phyloP scores from a whole-genome alignment of 2,113 vertebrate genomes.

The Oncorhynchus clarkii region DNA sequence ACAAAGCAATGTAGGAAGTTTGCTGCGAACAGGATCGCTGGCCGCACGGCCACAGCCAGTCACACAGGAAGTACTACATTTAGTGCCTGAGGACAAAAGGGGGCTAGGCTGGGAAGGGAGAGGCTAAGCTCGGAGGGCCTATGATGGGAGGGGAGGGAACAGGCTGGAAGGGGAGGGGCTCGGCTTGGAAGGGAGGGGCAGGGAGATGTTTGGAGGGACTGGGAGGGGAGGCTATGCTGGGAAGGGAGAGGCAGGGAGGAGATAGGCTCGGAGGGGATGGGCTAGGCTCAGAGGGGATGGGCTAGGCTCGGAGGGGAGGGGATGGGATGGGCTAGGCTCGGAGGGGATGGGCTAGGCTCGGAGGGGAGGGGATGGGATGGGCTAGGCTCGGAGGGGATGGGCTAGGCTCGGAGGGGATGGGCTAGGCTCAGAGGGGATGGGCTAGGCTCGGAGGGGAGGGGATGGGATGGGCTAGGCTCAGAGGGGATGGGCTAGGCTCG shows the following conservation, averaged over 20 bases:
- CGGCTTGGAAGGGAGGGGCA: rapidly evolving
- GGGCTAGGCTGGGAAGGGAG: background rate
- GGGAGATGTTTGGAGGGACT: no score
- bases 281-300: rapidly evolving
- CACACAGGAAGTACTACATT: constrained; percentile 68
- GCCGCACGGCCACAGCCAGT: constrained; percentile 56
- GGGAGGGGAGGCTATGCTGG: no score
- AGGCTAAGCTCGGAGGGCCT: constrained; percentile 44
- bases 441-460: constrained; percentile 16
- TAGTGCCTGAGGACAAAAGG: constrained; percentile 60
- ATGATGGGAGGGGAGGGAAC: no score
- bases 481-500: no score
- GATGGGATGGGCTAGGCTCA: no score
- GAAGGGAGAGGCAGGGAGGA: background rate
- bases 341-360: background rate
- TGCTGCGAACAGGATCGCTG: constrained; percentile 53
- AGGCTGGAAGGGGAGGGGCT: no score
- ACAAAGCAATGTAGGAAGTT: constrained; percentile 69
- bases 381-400: no score
- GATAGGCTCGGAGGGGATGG: no score
- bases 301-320: no score
- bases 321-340: background rate
- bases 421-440: background rate
- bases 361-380: no score
- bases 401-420: constrained; percentile 18